Conservation (phyloP, 2,888 invertebrate genomes). For the Craniophora ligustri region DNA sequence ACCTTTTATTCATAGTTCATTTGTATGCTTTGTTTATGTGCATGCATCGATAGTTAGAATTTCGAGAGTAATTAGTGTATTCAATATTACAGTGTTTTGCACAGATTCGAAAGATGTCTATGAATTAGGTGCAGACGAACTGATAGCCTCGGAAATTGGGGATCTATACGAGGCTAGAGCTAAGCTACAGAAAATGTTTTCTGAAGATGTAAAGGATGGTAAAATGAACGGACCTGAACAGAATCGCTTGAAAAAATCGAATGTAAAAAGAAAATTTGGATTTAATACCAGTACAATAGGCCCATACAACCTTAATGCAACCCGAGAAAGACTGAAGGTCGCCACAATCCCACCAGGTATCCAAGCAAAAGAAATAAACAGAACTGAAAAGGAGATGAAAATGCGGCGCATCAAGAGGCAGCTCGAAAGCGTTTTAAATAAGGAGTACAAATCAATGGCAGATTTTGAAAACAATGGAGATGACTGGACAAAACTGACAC, state of each 20-base stretch:
- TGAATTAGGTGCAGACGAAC: slow-evolving; percentile 11
- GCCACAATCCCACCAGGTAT: slow-evolving; percentile 5
- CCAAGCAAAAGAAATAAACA: slow-evolving; percentile 8
- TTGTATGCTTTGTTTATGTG: too few species aligned
- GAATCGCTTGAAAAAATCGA: background rate
- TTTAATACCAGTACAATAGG: background rate
- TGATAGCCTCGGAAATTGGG: slow-evolving; percentile 14
- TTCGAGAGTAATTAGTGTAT: background rate
- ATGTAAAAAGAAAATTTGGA: background rate
- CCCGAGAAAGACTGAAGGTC: background rate
- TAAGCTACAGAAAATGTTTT: background rate
- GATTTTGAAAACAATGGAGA: slow-evolving; percentile 48
- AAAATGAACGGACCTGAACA: accelerated
- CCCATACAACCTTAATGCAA: background rate
- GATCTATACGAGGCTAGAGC: slow-evolving; percentile 19
- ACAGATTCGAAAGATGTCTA: slow-evolving; percentile 18
- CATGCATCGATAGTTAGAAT: too few species aligned
- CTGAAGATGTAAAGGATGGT: too few species aligned
- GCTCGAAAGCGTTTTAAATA: slow-evolving; percentile 40
- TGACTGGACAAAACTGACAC: slow-evolving; percentile 49
- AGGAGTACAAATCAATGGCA: slow-evolving; percentile 26
- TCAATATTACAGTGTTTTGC: slow-evolving; percentile 11
- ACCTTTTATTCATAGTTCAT: too few species aligned
- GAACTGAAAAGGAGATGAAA: slow-evolving; percentile 36
- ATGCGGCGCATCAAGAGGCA: slow-evolving; percentile 23